phyloP scores from a whole-genome alignment of 1,140 invertebrate genomes.

The Eciton burchellii region DNA sequence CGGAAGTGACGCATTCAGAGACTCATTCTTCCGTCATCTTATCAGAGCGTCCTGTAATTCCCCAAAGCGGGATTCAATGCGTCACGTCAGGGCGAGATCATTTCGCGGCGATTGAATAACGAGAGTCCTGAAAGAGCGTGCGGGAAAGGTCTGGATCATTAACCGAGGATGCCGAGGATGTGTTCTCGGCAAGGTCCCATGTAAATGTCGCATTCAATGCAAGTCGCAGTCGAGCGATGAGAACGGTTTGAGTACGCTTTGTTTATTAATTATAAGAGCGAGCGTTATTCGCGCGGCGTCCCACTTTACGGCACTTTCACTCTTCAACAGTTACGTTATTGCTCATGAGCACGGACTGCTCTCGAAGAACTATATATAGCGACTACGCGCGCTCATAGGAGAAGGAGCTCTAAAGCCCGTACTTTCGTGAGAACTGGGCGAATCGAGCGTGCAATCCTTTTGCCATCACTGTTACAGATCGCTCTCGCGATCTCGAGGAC shows the following conservation, averaged over 20 bases:
- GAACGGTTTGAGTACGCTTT: constrained; percentile 64
- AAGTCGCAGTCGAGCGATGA: constrained; percentile 22
- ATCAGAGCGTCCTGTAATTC: neutral
- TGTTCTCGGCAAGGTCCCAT: constrained; percentile 57
- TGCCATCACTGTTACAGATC: constrained; percentile 56
- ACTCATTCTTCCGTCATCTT: too few relatives aligned
- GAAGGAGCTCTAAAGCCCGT: constrained; percentile 62
- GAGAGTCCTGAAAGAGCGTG: neutral
- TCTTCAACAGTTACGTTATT: constrained; percentile 82
- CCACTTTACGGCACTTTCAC: constrained; percentile 82
- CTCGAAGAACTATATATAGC: constrained; percentile 66
- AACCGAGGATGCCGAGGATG: constrained; percentile 3
- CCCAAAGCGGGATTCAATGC: neutral
- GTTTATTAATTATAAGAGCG: constrained; percentile 81
- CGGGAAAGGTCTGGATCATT: constrained; percentile 54
- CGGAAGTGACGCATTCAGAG: too few relatives aligned
- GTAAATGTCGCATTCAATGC: constrained; percentile 44
- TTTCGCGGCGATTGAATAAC: too few relatives aligned
- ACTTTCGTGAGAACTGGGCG: constrained; percentile 69
- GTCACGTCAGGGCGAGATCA: neutral
- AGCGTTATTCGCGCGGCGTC: constrained; percentile 72
- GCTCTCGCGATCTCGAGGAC: constrained; percentile 58
- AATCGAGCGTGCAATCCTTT: constrained; percentile 64
- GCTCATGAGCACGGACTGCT: constrained; percentile 69
- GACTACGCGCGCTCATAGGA: constrained; percentile 39